Evolutionary conservation across 2,797 vertebrate genomes (phyloP), one percentile per base, ranked within the genome.

Genomic region (Garrulus glandarius): DNA sequence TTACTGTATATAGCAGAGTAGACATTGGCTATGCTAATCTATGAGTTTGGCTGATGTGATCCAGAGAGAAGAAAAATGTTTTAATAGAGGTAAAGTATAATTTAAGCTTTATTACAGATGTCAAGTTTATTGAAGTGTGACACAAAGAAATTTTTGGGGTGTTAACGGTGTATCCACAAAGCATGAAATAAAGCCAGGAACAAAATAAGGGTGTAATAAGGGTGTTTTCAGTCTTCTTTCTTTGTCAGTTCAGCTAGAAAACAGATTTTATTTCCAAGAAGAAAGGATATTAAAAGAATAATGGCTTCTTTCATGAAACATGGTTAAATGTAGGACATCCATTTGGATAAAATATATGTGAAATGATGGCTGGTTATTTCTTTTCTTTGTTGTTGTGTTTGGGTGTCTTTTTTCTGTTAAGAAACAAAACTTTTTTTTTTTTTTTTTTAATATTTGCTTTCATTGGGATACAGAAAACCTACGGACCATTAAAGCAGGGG

Each of bases 11-110:
- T 47, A 68, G 30, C 70, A 85, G 72, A 83, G 37, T 15, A 59
- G 72, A 41, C 11, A 30, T 69, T 79, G 67, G 47, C 49, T 84
- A 8, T 63, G 60, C 36, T 7, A 8, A 37, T 60, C 43, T 80
- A 4, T 52, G 60, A 74, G 50, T 87, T 95, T 70, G 10, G 49
- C 44, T 92, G 75, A 61, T 56, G 16, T 72, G 30, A 83, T 60
- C 27, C 36, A 80, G 50, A 50, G 50, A 92, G 47, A 37, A 86
- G 53, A 60, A 74, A 32, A 89, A 56, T 47, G 15, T 84, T 92
- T 81, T 87, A 84, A 60, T 49, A 65, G 63, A 89, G 94, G 41
- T 64, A 52, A 93, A 88, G n/a, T 68, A 41, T 69, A 84, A 85
- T 34, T 50, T 76, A 69, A 72, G 19, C 63, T 91, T 92, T 87